phyloP scores from a whole-genome alignment of 2,797 vertebrate species.

The Danio albolineatus region DNA sequence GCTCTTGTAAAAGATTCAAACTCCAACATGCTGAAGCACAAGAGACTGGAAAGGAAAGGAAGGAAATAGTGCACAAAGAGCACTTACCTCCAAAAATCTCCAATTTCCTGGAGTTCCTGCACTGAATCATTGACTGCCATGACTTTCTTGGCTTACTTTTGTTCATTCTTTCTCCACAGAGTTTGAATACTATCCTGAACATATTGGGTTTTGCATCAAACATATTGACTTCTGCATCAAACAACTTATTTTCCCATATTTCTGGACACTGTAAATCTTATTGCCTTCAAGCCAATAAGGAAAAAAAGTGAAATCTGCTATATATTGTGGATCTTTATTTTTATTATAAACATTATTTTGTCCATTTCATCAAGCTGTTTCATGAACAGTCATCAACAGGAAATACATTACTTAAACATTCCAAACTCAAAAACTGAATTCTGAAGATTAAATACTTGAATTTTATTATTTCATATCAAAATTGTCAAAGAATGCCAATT shows the following conservation, averaged over 20 bases:
- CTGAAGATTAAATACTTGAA: too few species aligned
- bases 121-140: not conserved
- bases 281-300: not conserved
- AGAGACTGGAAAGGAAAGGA: not conserved
- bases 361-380: too few species aligned
- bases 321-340: too few species aligned
- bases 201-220: not conserved
- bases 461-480: too few species aligned
- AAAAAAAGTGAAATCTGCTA: not conserved
- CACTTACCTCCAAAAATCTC: not conserved
- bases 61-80: not conserved
- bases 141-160: not conserved
- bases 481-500: too few species aligned
- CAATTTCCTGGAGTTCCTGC: not conserved
- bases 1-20: constrained; percentile 6
- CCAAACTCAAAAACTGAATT: too few species aligned
- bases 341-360: too few species aligned
- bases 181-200: not conserved
- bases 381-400: too few species aligned
- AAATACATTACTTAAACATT: too few species aligned
- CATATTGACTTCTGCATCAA: not conserved
- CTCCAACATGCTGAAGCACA: not conserved
- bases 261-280: not conserved
- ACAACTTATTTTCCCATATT: not conserved
- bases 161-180: not conserved